These are phyloP conservation scores for Numenius arquata DNA, from an alignment of 2,113 vertebrate species.

Conservation along the genomic window DNA sequence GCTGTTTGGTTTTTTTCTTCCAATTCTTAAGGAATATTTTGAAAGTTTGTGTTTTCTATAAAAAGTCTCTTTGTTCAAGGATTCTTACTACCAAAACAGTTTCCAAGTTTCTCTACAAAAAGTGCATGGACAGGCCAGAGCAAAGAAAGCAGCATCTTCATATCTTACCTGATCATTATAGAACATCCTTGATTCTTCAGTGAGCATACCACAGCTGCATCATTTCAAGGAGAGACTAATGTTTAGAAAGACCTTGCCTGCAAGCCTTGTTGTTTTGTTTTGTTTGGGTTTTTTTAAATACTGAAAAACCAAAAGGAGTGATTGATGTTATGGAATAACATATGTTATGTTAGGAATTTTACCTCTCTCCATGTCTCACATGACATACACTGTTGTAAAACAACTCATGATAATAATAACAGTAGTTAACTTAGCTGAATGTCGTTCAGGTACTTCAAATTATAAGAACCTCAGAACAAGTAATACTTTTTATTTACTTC, in stretches of 20 bases:
- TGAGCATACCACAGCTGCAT: not conserved
- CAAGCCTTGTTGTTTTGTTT: not conserved
- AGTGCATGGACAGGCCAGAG: not conserved
- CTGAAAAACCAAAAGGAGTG: not conserved
- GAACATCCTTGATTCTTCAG: not conserved
- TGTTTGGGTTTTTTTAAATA: not conserved
- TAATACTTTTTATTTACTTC: conserved; percentile 63
- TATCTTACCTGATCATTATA: not conserved
- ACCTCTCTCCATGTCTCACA: not conserved
- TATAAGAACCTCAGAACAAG: conserved; percentile 39
- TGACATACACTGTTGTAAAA: not conserved
- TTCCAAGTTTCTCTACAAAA: not conserved
- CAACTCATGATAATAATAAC: not conserved
- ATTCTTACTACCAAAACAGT: not conserved
- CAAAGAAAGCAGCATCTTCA: not conserved
- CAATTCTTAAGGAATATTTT: not conserved
- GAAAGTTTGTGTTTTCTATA: not conserved
- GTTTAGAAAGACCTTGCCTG: not conserved
- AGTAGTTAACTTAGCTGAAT: conserved; percentile 4
- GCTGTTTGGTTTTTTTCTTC: not conserved
- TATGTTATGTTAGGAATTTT: too few species aligned
- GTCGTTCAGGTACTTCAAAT: conserved; percentile 29
- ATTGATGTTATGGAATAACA: conserved; percentile 12
- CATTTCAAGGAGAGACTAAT: not conserved
- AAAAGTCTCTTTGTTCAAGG: not conserved